Base-by-base conservation (phyloP, 1,140 invertebrate species). In the Aphelinus certus region DNA sequence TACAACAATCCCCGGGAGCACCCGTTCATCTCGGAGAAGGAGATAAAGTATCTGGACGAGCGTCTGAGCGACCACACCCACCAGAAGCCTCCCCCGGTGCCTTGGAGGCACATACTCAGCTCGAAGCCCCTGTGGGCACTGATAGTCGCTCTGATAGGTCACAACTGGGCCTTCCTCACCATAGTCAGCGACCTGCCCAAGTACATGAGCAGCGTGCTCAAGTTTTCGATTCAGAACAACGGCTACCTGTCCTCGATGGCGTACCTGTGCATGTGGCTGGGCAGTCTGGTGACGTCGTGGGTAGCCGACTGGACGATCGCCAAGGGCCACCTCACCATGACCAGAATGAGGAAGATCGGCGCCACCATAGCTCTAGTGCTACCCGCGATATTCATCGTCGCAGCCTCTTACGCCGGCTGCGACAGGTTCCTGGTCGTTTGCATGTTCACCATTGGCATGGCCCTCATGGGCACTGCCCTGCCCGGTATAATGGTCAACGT, bases 111-210 rank as follows among this genome's bases (percentile, higher is more conserved):
- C 3, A 89, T 92, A 53, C 83, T 95, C 1, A 91, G 84, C 55
- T 95, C 93, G 3, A 84, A 89, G 1, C 91, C 91, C 0, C 73
- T 92, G 3, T 92, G 90, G 90, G 91, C 91, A 2, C 80, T 92
- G n/a, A 86, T 92, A 1, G 71, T 81, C 5, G 84, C 86, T 2
- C 83, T 92, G 82, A 85, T 95, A 77, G 93, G 93, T 9, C 93
- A 95, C 81, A 94, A 96, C 83, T 97, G 95, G 92, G 94, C 93
- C 1, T 94, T 95, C 81, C 95, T 95, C 80, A 96, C 94, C 3
- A 90, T 96, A 85, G 90, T 96, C 10, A 95, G 93, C 10, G 93
- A 96, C 79, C 89, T 98, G 7, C 95, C 96, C 0, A 93, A 94
- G 76, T 95, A 96, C 87, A 93, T 97, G 91, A 93, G 91, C 56